A percentile compares a stretch with the other conserved stretches of the same genome.
Evolutionary conservation across 2,113 vertebrate species (phyloP).

Genomic region (Malurus cyaneus): DNA sequence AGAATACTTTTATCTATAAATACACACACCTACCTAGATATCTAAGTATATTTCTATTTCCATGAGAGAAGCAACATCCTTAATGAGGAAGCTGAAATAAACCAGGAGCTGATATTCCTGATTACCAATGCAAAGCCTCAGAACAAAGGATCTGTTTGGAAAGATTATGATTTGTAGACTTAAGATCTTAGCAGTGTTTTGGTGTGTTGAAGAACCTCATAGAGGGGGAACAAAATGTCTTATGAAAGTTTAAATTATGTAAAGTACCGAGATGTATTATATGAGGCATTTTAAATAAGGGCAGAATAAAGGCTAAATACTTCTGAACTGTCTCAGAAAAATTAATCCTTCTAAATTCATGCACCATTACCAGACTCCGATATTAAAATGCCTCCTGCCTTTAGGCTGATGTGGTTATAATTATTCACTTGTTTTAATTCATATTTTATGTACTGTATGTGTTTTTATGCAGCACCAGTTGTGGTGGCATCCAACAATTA

Average conservation of each 20-base stretch:
- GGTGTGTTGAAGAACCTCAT: background rate
- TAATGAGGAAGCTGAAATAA: background rate
- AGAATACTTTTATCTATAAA: background rate
- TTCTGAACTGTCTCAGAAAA: conserved; percentile 56
- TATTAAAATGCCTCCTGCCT: conserved; percentile 55
- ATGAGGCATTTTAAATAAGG: conserved; percentile 46
- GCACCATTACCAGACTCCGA: conserved; percentile 37
- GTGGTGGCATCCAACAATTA: conserved; percentile 43
- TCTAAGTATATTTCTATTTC: background rate
- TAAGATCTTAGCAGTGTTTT: conserved; percentile 15
- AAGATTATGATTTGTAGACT: background rate
- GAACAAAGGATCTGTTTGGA: background rate
- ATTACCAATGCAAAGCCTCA: background rate
- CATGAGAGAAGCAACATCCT: background rate
- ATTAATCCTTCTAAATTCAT: conserved; percentile 59
- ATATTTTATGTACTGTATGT: conserved; percentile 38
- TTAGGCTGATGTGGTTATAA: conserved; percentile 47
- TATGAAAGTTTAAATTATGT: conserved; percentile 51
- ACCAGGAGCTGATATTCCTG: background rate
- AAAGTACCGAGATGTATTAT: conserved; percentile 41
- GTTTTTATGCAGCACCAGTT: conserved; percentile 10
- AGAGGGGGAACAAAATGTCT: conserved; percentile 7
- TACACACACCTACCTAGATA: too few species aligned
- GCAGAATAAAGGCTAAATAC: conserved; percentile 60
- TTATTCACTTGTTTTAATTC: conserved; percentile 58